phyloP scores from a whole-genome alignment of 2,888 invertebrate species.

The Drymonia ruficornis region DNA sequence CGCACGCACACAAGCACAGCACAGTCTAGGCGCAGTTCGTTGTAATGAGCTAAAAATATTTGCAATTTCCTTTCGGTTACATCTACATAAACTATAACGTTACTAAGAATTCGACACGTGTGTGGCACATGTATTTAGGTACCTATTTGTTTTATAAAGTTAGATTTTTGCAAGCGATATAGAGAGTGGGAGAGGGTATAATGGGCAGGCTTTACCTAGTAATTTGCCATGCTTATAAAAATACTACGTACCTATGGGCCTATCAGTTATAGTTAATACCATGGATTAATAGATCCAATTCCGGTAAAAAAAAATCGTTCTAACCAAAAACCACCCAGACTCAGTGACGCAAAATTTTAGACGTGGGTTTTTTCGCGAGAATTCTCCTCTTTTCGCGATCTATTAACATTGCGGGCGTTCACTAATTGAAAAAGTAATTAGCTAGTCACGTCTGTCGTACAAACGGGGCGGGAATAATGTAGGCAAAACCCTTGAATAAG shows the following conservation, averaged over 20 bases:
- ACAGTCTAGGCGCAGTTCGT: constrained; percentile 47
- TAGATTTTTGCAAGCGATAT: constrained; percentile 19
- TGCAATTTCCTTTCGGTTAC: constrained; percentile 60
- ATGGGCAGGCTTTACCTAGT: no score
- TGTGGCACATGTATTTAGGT: constrained; percentile 24
- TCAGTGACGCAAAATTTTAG: background rate
- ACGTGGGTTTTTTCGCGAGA: background rate
- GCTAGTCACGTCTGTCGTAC: constrained; percentile 7
- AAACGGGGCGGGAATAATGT: background rate
- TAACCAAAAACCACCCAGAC: background rate
- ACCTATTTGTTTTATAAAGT: constrained; percentile 20
- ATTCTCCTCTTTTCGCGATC: background rate
- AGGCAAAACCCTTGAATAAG: constrained; percentile 5
- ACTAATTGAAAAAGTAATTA: constrained; percentile 9
- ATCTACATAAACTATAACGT: constrained; percentile 25
- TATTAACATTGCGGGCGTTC: background rate
- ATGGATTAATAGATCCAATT: background rate
- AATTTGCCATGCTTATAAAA: background rate
- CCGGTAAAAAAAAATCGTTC: background rate
- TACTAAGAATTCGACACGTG: constrained; percentile 34
- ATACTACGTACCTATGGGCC: no score
- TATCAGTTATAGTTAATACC: background rate
- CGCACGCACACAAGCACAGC: constrained; percentile 32
- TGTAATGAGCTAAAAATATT: constrained; percentile 61
- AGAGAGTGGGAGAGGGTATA: background rate